Base-by-base conservation (phyloP, 2,888 invertebrate species). In the Cordilura impudica region DNA sequence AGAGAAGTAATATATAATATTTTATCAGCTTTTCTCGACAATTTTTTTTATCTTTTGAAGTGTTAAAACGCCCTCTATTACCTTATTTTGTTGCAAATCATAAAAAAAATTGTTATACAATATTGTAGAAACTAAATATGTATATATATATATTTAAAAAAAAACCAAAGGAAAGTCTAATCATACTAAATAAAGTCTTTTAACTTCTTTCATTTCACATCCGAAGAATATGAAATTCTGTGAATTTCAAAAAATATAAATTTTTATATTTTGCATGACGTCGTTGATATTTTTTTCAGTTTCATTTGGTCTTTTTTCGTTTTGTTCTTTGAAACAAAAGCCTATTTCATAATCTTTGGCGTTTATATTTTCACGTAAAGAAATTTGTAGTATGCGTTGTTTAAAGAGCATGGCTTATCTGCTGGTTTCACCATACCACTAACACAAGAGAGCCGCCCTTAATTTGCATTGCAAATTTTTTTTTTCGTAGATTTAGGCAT, bases 381-480 rank as follows among this genome's bases (percentile, higher is more conserved):
- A 4, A 60, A 67, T n/a, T n/a, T n/a, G n/a, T 58, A 74, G 16
- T 39, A 29, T 54, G 23, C 26, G 10, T 35, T 12, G 19, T 61
- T 23, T 58, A 4, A 39, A 35, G 35, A 2, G 45, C 60, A 31
- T 23, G 51, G 56, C 21, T 65, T n/a, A n/a, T n/a, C n/a, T n/a
- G n/a, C n/a, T n/a, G n/a, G 29, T 45, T 16, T 12, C 21, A 18
- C 12, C 47, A 6, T 16, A 49, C 26, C n/a, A 19, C 23, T 4
- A 47, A 0, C 43, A 19, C 51, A 56, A 61, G 66, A 43, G 26
- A 73, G 53, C 60, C 70, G 73, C 54, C 74, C 74, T 70, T 78
- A 60, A 78, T 78, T 78, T 74, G 74, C 74, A 78, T 61, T 78
- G 74, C 70, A 78, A 74, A 78, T 74, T 74, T 65, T 49, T 18